Conservation (phyloP, 2,113 vertebrate genomes). For the Proterorhinus semilunaris region DNA sequence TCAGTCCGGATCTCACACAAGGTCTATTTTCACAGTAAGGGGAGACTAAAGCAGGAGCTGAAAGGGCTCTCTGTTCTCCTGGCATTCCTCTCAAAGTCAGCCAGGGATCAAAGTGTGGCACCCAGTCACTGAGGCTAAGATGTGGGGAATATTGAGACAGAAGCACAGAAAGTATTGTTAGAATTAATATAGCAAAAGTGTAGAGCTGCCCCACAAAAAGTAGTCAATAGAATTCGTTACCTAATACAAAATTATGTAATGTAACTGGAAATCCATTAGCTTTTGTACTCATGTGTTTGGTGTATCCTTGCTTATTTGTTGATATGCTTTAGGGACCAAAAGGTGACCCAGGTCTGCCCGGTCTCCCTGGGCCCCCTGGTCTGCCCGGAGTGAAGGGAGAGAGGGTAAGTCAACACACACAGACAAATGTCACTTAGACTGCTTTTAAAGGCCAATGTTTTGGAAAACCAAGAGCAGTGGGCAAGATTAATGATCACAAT, state of each 20-base stretch:
- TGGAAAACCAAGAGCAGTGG: background rate
- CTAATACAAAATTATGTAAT: background rate
- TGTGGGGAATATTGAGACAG: constrained; percentile 1
- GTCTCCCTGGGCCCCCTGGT: constrained; percentile 88
- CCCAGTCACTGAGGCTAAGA: constrained; percentile 6
- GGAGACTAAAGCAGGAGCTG: constrained; percentile 66
- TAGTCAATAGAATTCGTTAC: too few relatives aligned
- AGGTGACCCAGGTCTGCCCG: constrained; percentile 89
- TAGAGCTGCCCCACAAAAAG: background rate
- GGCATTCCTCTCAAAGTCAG: constrained; percentile 69
- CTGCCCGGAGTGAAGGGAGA: constrained; percentile 88
- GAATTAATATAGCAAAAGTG: background rate
- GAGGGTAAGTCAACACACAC: constrained; percentile 79
- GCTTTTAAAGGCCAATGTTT: constrained; percentile 18
- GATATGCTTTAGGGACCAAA: constrained; percentile 79
- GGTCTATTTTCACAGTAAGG: constrained; percentile 81
- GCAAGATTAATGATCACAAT: constrained; percentile 14
- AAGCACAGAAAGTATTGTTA: constrained; percentile 8
- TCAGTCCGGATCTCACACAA: constrained; percentile 74
- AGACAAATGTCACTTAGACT: constrained; percentile 8
- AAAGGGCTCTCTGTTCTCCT: constrained; percentile 84
- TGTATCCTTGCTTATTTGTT: constrained; percentile 2
- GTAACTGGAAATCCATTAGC: background rate
- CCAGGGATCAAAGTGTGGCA: constrained; percentile 49
- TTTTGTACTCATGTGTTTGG: background rate